phyloP scores from a whole-genome alignment of 2,888 invertebrate genomes.

The Drosophila testacea region DNA sequence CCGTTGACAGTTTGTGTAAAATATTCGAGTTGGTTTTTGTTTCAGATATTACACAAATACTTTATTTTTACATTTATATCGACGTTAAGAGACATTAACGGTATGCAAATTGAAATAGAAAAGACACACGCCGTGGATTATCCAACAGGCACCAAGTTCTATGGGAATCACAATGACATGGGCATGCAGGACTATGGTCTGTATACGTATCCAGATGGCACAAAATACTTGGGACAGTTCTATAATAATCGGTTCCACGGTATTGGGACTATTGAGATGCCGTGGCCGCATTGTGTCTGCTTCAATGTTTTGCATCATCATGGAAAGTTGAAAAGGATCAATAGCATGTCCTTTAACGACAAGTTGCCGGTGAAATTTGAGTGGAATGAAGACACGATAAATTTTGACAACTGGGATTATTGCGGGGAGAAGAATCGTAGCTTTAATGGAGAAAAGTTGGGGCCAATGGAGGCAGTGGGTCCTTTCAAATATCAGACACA shows the following conservation, averaged over 20 bases:
- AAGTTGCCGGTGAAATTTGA: conserved; percentile 71
- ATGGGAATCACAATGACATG: conserved; percentile 81
- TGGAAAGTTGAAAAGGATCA: conserved; percentile 46
- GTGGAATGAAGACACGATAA: not conserved
- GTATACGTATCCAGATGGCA: conserved; percentile 88
- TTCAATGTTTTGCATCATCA: conserved; percentile 75
- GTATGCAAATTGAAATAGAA: not conserved
- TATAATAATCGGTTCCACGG: conserved; percentile 86
- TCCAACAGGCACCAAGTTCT: conserved; percentile 49
- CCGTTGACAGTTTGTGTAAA: not conserved
- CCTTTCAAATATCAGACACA: conserved; percentile 24
- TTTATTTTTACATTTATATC: conserved; percentile 5
- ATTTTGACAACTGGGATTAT: conserved; percentile 87
- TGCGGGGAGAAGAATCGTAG: conserved; percentile 88
- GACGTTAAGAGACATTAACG: not conserved
- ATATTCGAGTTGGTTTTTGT: not conserved
- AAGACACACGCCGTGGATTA: not conserved
- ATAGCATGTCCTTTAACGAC: conserved; percentile 47
- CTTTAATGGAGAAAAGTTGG: conserved; percentile 79
- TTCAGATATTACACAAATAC: not conserved
- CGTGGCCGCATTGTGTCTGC: conserved; percentile 39
- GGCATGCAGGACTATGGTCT: conserved; percentile 88
- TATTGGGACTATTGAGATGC: conserved; percentile 84
- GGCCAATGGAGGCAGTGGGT: conserved; percentile 13
- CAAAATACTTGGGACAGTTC: conserved; percentile 88